A percentile compares a stretch with the other conserved stretches of the same genome.
Conservation (phyloP, 1,140 invertebrate species). For the Asbolus verrucosus region DNA sequence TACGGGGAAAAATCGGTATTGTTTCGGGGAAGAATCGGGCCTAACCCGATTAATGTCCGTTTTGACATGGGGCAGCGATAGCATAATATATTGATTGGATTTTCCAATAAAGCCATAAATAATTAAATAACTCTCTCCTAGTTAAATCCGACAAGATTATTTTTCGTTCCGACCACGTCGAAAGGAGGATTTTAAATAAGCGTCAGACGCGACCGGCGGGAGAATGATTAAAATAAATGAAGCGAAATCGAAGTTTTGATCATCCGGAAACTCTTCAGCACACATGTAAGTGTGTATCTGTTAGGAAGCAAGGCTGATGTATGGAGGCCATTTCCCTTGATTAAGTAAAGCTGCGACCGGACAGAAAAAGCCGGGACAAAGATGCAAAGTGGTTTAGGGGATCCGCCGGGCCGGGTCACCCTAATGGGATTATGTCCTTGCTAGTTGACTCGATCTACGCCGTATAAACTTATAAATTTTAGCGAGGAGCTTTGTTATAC, state of each 20-base stretch:
- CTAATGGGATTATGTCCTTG: constrained; percentile 56
- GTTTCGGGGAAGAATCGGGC: too few relatives aligned
- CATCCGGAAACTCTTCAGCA: not conserved
- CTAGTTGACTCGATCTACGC: constrained; percentile 52
- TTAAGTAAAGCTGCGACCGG: constrained; percentile 56
- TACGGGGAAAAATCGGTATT: too few relatives aligned
- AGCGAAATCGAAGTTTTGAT: not conserved
- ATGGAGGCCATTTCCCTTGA: constrained; percentile 55
- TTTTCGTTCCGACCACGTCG: not conserved
- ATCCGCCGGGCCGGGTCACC: constrained; percentile 47
- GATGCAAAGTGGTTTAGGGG: constrained; percentile 58
- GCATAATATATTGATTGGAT: too few relatives aligned
- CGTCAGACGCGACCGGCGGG: not conserved
- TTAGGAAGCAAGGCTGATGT: constrained; percentile 44
- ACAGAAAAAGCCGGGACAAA: constrained; percentile 55
- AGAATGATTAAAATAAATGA: constrained; percentile 5
- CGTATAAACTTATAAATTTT: constrained; percentile 52
- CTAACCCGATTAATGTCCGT: too few relatives aligned
- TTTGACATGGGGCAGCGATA: too few relatives aligned
- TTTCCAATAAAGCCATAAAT: not conserved
- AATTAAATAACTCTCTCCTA: not conserved
- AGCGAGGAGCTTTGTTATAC: constrained; percentile 24
- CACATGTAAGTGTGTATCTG: constrained; percentile 2
- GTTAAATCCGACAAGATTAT: constrained; percentile 1
- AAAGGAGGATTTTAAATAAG: not conserved